Percentiles rank a stretch among this genome's conserved stretches.
phyloP scores from a whole-genome alignment of 2,888 invertebrate genomes.

The Himalopsyche anomala region DNA sequence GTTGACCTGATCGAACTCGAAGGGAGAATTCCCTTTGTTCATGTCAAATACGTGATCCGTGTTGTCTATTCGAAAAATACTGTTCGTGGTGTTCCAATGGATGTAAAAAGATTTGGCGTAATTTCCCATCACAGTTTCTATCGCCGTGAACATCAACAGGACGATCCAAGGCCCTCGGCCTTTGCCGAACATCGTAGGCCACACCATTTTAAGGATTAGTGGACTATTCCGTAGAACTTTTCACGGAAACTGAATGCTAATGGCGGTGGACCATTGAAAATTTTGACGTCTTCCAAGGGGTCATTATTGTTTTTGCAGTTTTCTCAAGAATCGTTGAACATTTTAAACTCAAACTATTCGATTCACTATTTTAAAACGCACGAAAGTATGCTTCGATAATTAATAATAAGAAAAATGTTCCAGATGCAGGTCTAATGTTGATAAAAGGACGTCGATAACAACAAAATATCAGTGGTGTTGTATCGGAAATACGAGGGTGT shows the following conservation, averaged over 20 bases:
- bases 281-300: slow-evolving; percentile 55
- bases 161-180: slow-evolving; percentile 76
- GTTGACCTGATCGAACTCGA: slow-evolving; percentile 97
- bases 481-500: slow-evolving; percentile 48
- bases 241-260: slow-evolving; percentile 47
- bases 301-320: slow-evolving; percentile 54
- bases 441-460: slow-evolving; percentile 57
- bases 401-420: not conserved
- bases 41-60: slow-evolving; percentile 98
- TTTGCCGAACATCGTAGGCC: slow-evolving; percentile 72
- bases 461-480: slow-evolving; percentile 59
- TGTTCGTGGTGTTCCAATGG: slow-evolving; percentile 94
- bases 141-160: slow-evolving; percentile 79
- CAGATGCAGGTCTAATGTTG: slow-evolving; percentile 50
- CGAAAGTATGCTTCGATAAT: not conserved
- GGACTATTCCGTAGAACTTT: slow-evolving; percentile 35
- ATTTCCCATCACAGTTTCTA: slow-evolving; percentile 82
- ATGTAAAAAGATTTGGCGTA: slow-evolving; percentile 91
- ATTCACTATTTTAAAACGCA: not conserved
- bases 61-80: slow-evolving; percentile 97
- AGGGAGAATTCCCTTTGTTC: slow-evolving; percentile 93
- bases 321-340: not conserved
- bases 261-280: slow-evolving; percentile 44
- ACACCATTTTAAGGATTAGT: slow-evolving; percentile 72
- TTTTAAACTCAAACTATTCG: not conserved